phyloP scores from a whole-genome alignment of 2,888 invertebrate species.

The Nomada fabriciana region DNA sequence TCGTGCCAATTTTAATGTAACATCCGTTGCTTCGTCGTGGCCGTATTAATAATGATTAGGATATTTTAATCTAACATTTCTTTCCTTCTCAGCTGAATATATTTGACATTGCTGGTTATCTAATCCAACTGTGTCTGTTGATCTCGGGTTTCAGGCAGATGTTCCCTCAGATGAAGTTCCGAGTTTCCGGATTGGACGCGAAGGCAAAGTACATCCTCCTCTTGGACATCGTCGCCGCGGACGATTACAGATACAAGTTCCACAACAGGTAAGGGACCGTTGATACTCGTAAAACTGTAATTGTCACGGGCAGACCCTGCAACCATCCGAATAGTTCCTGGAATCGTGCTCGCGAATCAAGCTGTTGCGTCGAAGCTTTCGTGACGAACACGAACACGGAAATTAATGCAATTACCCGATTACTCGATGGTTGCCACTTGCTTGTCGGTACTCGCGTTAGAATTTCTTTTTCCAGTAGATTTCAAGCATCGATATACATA shows the following conservation, averaged over 20 bases:
- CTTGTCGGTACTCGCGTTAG: not conserved
- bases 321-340: conserved; percentile 52
- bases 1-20: no score
- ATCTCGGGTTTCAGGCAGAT: conserved; percentile 93
- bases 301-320: conserved; percentile 42
- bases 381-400: conserved; percentile 31
- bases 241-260: conserved; percentile 99
- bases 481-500: not conserved
- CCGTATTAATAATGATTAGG: not conserved
- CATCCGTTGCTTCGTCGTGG: no score
- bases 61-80: not conserved
- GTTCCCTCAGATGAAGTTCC: conserved; percentile 99
- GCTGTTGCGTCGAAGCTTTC: conserved; percentile 42
- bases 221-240: conserved; percentile 99
- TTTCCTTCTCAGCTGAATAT: not conserved
- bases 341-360: conserved; percentile 32
- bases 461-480: not conserved
- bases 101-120: conserved; percentile 20
- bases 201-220: conserved; percentile 99
- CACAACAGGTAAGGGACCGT: conserved; percentile 92
- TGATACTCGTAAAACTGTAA: conserved; percentile 43
- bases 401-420: conserved; percentile 48
- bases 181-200: conserved; percentile 98
- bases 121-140: conserved; percentile 77
- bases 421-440: conserved; percentile 33